phyloP scores from a whole-genome alignment of 1,140 invertebrate species.

The Cotesia chilonis region DNA sequence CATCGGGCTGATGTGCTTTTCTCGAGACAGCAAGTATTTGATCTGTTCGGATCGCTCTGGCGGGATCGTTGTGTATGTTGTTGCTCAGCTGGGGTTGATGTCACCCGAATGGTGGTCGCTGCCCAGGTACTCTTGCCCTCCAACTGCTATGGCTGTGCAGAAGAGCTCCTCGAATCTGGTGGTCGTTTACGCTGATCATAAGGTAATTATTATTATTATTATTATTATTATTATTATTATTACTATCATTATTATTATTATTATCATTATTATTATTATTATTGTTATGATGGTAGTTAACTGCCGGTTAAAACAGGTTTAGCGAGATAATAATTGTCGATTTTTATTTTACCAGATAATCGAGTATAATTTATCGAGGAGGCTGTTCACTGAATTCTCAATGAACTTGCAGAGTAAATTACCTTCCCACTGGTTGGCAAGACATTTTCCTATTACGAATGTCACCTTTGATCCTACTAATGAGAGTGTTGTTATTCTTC shows the following conservation, averaged over 20 bases:
- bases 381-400: slow-evolving; percentile 69
- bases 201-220: slow-evolving; percentile 62
- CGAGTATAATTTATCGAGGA: slow-evolving; percentile 72
- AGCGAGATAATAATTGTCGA: slow-evolving; percentile 23
- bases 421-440: slow-evolving; percentile 63
- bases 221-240: slow-evolving; percentile 33
- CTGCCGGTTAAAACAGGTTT: slow-evolving; percentile 22
- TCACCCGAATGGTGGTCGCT: slow-evolving; percentile 67
- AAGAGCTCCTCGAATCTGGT: slow-evolving; percentile 67
- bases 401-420: slow-evolving; percentile 62
- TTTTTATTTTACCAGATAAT: slow-evolving; percentile 67
- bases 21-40: slow-evolving; percentile 70
- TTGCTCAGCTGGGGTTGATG: slow-evolving; percentile 48
- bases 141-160: slow-evolving; percentile 74
- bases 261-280: no score
- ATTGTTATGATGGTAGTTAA: background rate
- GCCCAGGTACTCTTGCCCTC: slow-evolving; percentile 72
- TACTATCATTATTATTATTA: no score
- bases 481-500: slow-evolving; percentile 70
- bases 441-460: slow-evolving; percentile 66
- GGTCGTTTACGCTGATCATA: slow-evolving; percentile 77
- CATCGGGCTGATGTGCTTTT: slow-evolving; percentile 59
- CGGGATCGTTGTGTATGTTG: slow-evolving; percentile 71
- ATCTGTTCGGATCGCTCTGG: slow-evolving; percentile 70
- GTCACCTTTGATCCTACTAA: slow-evolving; percentile 69